Percentiles rank a stretch among this genome's conserved stretches.
Conservation (phyloP, 1,140 invertebrate species). For the Polyergus mexicanus region DNA sequence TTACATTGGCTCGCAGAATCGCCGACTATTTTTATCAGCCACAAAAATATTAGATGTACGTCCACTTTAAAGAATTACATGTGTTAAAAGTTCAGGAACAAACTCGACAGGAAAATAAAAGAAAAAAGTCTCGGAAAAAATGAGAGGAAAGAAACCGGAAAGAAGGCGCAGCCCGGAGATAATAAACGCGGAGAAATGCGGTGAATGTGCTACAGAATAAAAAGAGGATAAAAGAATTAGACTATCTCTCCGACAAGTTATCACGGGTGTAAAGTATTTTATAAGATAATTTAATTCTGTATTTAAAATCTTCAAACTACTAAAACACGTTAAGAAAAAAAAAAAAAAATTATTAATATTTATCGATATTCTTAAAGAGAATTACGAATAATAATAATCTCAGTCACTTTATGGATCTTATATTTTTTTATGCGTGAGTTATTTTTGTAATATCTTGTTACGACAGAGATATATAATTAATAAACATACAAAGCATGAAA, state of each 20-base stretch:
- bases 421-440: background rate
- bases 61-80: slow-evolving; percentile 53
- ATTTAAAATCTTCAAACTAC: background rate
- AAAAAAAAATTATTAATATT: background rate
- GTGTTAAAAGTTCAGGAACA: slow-evolving; percentile 42
- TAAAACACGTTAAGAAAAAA: background rate
- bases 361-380: background rate
- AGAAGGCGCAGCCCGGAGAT: slow-evolving; percentile 17
- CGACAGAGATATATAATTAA: background rate
- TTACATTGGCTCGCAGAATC: background rate
- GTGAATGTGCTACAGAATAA: slow-evolving; percentile 23
- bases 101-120: slow-evolving; percentile 13
- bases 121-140: slow-evolving; percentile 14
- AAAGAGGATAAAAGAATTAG: slow-evolving; percentile 38
- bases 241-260: slow-evolving; percentile 23
- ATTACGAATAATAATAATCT: background rate
- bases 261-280: background rate
- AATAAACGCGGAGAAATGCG: slow-evolving; percentile 20
- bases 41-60: slow-evolving; percentile 35
- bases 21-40: slow-evolving; percentile 16
- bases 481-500: background rate
- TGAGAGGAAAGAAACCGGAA: slow-evolving; percentile 18
- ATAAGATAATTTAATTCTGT: background rate
- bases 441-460: background rate
- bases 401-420: background rate